phyloP scores from a whole-genome alignment of 1,140 invertebrate genomes.

The Nebria ingens region DNA sequence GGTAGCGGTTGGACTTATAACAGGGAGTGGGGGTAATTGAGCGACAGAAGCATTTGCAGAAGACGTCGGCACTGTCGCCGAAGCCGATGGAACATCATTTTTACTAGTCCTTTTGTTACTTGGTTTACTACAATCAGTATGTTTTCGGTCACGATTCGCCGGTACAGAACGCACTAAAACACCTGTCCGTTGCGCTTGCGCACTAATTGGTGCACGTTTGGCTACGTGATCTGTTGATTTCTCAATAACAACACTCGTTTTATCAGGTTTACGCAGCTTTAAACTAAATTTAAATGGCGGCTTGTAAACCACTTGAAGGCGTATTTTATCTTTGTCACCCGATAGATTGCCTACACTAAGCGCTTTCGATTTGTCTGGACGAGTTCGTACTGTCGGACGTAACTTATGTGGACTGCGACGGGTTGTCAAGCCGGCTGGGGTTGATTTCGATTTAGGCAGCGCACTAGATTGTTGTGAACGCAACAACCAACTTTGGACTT shows the following conservation, averaged over 20 bases:
- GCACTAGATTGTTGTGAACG: conserved; percentile 46
- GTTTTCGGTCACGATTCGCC: conserved; percentile 27
- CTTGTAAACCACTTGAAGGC: conserved; percentile 74
- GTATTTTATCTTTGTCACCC: conserved; percentile 51
- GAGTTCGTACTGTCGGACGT: conserved; percentile 29
- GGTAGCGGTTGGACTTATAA: background rate
- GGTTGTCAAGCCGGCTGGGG: conserved; percentile 50
- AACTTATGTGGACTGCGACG: conserved; percentile 29
- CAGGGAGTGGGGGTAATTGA: conserved; percentile 15
- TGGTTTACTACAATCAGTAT: conserved; percentile 16
- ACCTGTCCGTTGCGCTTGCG: conserved; percentile 34
- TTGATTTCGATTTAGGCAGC: conserved; percentile 59
- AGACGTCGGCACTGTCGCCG: background rate
- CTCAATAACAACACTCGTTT: conserved; percentile 34
- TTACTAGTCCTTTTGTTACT: conserved; percentile 15
- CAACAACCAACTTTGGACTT: conserved; percentile 74
- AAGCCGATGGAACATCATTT: background rate
- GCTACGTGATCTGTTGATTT: background rate
- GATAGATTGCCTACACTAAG: conserved; percentile 34
- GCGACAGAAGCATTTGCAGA: conserved; percentile 15
- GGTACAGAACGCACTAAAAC: conserved; percentile 38
- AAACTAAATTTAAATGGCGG: conserved; percentile 76
- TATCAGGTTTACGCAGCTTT: conserved; percentile 60
- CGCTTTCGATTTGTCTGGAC: conserved; percentile 35
- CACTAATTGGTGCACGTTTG: conserved; percentile 1